Conservation (phyloP, 2,888 invertebrate species). For the Dynastes hyllus region DNA sequence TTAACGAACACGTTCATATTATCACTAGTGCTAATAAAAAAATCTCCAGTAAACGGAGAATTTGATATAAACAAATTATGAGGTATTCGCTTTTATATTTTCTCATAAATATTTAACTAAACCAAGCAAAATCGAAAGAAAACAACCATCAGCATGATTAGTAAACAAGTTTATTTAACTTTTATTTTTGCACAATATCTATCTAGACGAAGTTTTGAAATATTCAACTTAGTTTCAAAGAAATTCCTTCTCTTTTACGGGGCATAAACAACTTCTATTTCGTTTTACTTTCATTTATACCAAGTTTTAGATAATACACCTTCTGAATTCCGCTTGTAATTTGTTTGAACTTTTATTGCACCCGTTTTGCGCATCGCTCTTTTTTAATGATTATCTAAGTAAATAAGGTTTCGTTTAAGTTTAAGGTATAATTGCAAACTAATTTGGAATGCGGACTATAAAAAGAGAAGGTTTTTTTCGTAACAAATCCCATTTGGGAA, state of each 20-base stretch:
- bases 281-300: slow-evolving; percentile 9
- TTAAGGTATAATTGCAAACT: too few species aligned
- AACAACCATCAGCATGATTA: not conserved
- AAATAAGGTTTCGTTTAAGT: too few species aligned
- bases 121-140: too few species aligned
- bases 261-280: slow-evolving; percentile 14
- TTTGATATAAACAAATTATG: not conserved
- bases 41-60: not conserved
- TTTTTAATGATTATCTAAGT: too few species aligned
- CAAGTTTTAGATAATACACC: not conserved
- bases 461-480: too few species aligned
- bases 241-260: slow-evolving; percentile 20
- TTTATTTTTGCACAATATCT: slow-evolving; percentile 18
- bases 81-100: not conserved
- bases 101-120: not conserved
- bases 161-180: not conserved
- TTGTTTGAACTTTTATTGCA: slow-evolving; percentile 26
- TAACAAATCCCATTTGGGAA: too few species aligned
- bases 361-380: not conserved
- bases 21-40: too few species aligned
- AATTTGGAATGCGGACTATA: too few species aligned
- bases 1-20: too few species aligned
- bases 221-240: slow-evolving; percentile 26
- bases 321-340: not conserved
- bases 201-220: slow-evolving; percentile 18